Percentiles rank a stretch among this genome's conserved stretches.
phyloP scores from a whole-genome alignment of 1,140 invertebrate species.

The Holotrichia oblita region DNA sequence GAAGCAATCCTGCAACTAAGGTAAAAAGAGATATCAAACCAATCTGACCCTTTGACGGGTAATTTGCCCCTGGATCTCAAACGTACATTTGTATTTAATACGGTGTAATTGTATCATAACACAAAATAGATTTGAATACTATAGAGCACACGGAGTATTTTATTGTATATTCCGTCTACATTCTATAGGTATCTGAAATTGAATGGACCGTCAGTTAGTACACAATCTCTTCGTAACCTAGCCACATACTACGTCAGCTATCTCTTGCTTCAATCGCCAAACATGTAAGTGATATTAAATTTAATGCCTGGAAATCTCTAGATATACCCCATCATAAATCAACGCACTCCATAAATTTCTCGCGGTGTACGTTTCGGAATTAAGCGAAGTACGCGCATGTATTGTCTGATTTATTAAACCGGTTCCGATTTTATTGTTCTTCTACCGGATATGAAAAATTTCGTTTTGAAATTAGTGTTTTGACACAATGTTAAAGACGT shows the following conservation, averaged over 20 bases:
- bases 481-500: background rate
- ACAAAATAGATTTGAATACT: too few species aligned
- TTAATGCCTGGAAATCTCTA: conserved; percentile 20
- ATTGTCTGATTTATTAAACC: conserved; percentile 13
- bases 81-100: too few species aligned
- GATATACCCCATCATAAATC: background rate
- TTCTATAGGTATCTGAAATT: background rate
- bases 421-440: background rate
- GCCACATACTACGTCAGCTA: background rate
- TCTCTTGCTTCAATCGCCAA: background rate
- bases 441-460: conserved; percentile 6
- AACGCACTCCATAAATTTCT: conserved; percentile 16
- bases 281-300: conserved; percentile 21
- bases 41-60: too few species aligned
- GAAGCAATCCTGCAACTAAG: too few species aligned
- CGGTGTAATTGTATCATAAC: too few species aligned
- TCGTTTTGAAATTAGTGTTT: background rate
- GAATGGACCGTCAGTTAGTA: background rate
- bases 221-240: background rate
- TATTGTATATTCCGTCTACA: too few species aligned
- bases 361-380: conserved; percentile 10
- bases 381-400: background rate
- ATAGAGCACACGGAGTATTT: too few species aligned
- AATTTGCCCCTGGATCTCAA: too few species aligned
- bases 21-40: too few species aligned